phyloP scores from a whole-genome alignment of 2,888 invertebrate genomes.

The Mactromeris polynyma region DNA sequence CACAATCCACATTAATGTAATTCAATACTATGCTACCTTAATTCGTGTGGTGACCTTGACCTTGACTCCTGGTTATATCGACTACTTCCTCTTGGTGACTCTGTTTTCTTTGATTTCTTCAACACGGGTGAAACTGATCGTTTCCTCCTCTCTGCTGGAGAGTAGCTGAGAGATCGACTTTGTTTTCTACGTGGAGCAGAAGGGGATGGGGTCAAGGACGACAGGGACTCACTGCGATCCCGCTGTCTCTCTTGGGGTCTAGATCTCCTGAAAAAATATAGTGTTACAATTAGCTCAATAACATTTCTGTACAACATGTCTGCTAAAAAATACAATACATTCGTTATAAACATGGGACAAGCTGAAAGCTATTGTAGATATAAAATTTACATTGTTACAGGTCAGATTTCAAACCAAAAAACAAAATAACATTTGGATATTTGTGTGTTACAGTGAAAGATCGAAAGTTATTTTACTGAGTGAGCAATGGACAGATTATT shows the following conservation, averaged over 20 bases:
- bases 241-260: slow-evolving; percentile 38
- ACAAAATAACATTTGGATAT: no score
- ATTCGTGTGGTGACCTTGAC: slow-evolving; percentile 46
- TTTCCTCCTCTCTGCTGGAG: slow-evolving; percentile 65
- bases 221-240: slow-evolving; percentile 58
- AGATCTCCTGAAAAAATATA: slow-evolving; percentile 39
- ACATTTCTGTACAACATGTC: no score
- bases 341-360: no score
- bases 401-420: no score
- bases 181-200: slow-evolving; percentile 57
- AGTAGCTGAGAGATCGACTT: slow-evolving; percentile 70
- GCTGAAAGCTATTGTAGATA: no score
- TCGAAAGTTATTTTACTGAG: no score
- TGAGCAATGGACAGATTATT: no score
- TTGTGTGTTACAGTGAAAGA: no score
- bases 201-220: slow-evolving; percentile 64
- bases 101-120: slow-evolving; percentile 57
- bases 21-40: neutral
- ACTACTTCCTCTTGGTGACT: slow-evolving; percentile 46
- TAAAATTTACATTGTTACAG: no score
- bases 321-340: no score
- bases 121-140: slow-evolving; percentile 58
- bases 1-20: no score
- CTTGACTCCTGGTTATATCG: slow-evolving; percentile 65
- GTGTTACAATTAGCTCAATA: neutral